phyloP scores from a whole-genome alignment of 2,888 invertebrate genomes.

The Luperina testacea region DNA sequence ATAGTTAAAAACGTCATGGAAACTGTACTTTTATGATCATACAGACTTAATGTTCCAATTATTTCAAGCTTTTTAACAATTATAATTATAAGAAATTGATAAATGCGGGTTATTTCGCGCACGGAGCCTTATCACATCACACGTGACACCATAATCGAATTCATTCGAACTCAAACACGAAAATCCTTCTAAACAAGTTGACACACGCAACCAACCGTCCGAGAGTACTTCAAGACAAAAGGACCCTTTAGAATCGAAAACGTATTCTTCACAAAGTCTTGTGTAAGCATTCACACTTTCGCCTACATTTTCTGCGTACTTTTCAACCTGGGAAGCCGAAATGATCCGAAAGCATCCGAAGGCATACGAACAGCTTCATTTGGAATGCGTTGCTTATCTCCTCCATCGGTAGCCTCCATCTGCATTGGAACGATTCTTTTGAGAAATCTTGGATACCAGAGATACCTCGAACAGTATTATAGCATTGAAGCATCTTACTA shows the following conservation, averaged over 20 bases:
- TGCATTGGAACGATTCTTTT: conserved; percentile 62
- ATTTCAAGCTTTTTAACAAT: neutral
- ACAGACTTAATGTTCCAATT: neutral
- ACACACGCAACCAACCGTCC: conserved; percentile 42
- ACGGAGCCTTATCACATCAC: conserved; percentile 3
- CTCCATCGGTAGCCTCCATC: conserved; percentile 45
- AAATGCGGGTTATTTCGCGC: neutral
- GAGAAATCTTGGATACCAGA: conserved; percentile 47
- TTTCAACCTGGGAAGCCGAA: conserved; percentile 45
- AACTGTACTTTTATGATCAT: neutral
- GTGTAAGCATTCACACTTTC: conserved; percentile 57
- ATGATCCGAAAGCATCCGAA: conserved; percentile 51
- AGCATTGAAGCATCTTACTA: neutral
- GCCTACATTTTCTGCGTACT: conserved; percentile 50
- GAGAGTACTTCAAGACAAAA: conserved; percentile 47
- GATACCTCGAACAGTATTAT: conserved; percentile 4
- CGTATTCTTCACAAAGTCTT: conserved; percentile 48
- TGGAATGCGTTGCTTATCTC: conserved; percentile 62
- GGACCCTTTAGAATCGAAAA: conserved; percentile 53
- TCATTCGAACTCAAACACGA: conserved; percentile 29
- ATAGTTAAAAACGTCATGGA: neutral
- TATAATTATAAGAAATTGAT: neutral
- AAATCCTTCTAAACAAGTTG: conserved; percentile 54
- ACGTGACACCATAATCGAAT: conserved; percentile 38
- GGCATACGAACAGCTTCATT: conserved; percentile 65